Percentiles rank a stretch among this genome's conserved stretches.
These are phyloP conservation scores for Chiloscyllium punctatum DNA, from an alignment of 2,797 vertebrate genomes.

Conservation along the genomic window DNA sequence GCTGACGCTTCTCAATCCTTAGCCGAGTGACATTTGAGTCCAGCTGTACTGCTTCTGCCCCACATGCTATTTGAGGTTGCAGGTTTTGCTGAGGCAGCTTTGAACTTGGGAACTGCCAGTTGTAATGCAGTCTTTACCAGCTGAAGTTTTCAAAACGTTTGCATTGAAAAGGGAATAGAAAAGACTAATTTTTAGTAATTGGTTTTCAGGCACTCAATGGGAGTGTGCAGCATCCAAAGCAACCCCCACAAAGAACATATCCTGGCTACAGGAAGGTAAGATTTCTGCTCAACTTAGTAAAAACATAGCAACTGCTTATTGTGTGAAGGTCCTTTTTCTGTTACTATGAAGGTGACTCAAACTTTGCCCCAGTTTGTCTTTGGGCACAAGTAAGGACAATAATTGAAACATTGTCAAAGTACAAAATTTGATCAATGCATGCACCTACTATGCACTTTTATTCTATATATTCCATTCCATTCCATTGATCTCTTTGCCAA, in stretches of 20 bases:
- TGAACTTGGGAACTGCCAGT: background rate
- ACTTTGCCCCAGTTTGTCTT: background rate
- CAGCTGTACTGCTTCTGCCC: background rate
- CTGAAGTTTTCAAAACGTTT: background rate
- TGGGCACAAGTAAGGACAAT: background rate
- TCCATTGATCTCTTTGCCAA: background rate
- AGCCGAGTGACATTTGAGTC: background rate
- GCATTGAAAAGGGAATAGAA: background rate
- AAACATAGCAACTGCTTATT: background rate
- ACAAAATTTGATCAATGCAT: background rate
- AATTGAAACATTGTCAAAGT: background rate
- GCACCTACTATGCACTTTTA: background rate
- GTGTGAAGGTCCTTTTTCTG: background rate
- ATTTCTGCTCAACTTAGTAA: background rate
- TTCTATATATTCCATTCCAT: background rate
- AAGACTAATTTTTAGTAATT: background rate
- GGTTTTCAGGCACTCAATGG: slow-evolving; percentile 77
- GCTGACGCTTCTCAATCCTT: background rate
- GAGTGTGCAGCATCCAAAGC: slow-evolving; percentile 91
- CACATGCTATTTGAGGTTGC: background rate
- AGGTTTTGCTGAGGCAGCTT: too few species aligned
- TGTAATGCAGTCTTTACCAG: background rate
- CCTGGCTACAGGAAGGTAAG: slow-evolving; percentile 88
- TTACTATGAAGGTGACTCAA: background rate
- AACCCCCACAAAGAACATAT: slow-evolving; percentile 74